Conservation (phyloP, 1,140 invertebrate species). For the Caenorhabditis briggsae region DNA sequence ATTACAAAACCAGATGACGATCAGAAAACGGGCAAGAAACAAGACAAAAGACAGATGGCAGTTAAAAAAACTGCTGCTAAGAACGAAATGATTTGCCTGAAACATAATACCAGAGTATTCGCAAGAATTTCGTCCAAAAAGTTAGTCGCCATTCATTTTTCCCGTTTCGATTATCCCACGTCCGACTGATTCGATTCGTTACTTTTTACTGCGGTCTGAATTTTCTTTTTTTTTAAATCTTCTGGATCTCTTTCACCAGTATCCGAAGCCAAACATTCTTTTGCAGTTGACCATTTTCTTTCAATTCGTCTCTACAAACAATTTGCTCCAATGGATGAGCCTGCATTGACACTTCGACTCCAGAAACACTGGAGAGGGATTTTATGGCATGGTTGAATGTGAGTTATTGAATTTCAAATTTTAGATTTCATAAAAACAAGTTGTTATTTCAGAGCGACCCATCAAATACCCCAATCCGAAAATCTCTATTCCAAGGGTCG, state of each 20-base stretch:
- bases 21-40: constrained; percentile 3
- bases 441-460: constrained; percentile 48
- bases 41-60: neutral
- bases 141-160: constrained; percentile 26
- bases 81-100: constrained; percentile 35
- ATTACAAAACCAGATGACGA: constrained; percentile 53
- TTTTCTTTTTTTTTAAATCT: neutral
- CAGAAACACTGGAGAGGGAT: constrained; percentile 74
- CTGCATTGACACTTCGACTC: constrained; percentile 74
- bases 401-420: neutral
- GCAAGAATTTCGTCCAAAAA: constrained; percentile 40
- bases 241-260: neutral
- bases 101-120: constrained; percentile 55
- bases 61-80: constrained; percentile 4
- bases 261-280: neutral
- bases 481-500: neutral
- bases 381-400: constrained; percentile 78
- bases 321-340: constrained; percentile 37
- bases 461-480: constrained; percentile 23
- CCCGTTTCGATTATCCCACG: constrained; percentile 53
- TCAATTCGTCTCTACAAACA: neutral
- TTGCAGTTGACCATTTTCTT: constrained; percentile 37
- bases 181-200: constrained; percentile 51
- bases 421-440: neutral
- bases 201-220: constrained; percentile 1